Evolutionary conservation across 1,140 invertebrate species (phyloP), one percentile per base, ranked within the genome.

Genomic region (Brachionus calyciflorus): DNA sequence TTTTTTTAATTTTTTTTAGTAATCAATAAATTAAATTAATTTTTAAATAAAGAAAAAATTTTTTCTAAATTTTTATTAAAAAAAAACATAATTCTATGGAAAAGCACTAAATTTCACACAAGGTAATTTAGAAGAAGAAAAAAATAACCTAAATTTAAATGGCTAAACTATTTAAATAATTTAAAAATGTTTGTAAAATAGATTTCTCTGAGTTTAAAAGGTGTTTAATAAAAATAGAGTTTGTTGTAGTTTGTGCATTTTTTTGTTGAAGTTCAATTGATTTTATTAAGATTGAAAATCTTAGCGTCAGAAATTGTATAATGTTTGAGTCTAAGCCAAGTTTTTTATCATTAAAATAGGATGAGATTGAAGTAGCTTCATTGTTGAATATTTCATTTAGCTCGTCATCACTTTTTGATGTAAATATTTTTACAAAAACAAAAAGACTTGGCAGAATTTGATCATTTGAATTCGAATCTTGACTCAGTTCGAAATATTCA

Each of bases 211-310:
- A 70, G 10, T 6, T 3, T 1, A 70, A 19, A 0, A 70, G 26
- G 10, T 40, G 37, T 1, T 44, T 14, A 21, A 70, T 70, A 51
- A 70, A 70, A 26, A 70, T 9, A 30, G 14, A 40, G 37, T 70
- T 70, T 24, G 65, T 33, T 17, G 48, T 30, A 46, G 5, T 28
- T 40, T n/a, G 24, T n/a, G 26, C 28, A 6, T 46, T 46, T 44
- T 48, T n/a, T 9, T 7, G 14, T 9, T 6, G 10, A 1, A 28
- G 19, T 40, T 46, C 65, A 24, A 24, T 48, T 51, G 65, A 70
- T 51, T 49, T 70, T 3, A 70, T 48, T 19, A 70, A 70, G 19
- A 70, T 46, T 46, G 65, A 17, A 17, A 70, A 19, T 70, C 65
- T 26, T 21, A 46, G 3, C 12, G 3, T 28, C 17, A 70, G 17